Percentiles rank a stretch among this genome's conserved stretches.
phyloP scores from a whole-genome alignment of 2,888 invertebrate species.

The Salticus scenicus region DNA sequence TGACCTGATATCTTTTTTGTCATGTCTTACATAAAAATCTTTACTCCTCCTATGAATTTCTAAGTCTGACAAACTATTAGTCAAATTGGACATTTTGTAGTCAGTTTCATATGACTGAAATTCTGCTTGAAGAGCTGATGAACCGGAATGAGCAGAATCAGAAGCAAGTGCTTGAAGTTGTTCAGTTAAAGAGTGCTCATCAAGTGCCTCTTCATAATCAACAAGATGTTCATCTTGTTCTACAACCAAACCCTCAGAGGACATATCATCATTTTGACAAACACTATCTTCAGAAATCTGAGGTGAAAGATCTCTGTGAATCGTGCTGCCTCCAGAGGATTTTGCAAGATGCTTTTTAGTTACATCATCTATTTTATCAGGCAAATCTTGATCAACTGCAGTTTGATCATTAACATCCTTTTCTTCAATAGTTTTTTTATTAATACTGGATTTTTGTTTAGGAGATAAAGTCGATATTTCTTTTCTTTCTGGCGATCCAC shows the following conservation, averaged over 20 bases:
- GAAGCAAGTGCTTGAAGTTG: slow-evolving; percentile 67
- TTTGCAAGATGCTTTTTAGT: not conserved
- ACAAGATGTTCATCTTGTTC: slow-evolving; percentile 69
- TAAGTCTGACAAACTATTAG: slow-evolving; percentile 45
- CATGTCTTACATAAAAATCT: slow-evolving; percentile 52
- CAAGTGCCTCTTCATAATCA: slow-evolving; percentile 64
- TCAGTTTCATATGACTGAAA: slow-evolving; percentile 41
- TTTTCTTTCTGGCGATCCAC: slow-evolving; percentile 72
- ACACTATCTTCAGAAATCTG: slow-evolving; percentile 61
- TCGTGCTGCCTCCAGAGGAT: not conserved
- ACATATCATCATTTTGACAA: slow-evolving; percentile 62
- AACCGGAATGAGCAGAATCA: slow-evolving; percentile 10
- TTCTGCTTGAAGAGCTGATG: slow-evolving; percentile 24
- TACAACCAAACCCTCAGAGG: slow-evolving; percentile 69
- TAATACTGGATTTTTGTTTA: slow-evolving; percentile 30
- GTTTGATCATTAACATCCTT: not conserved
- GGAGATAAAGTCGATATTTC: slow-evolving; percentile 43
- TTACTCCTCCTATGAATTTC: slow-evolving; percentile 54
- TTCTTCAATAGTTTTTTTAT: slow-evolving; percentile 69
- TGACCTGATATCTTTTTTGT: slow-evolving; percentile 63
- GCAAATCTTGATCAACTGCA: not conserved
- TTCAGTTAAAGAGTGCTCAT: slow-evolving; percentile 60
- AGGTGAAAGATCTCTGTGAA: slow-evolving; percentile 33
- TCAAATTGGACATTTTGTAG: slow-evolving; percentile 40
- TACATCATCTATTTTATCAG: not conserved